These are phyloP conservation scores for Hetaerina titia DNA, from an alignment of 2,888 invertebrate genomes.

Conservation along the genomic window DNA sequence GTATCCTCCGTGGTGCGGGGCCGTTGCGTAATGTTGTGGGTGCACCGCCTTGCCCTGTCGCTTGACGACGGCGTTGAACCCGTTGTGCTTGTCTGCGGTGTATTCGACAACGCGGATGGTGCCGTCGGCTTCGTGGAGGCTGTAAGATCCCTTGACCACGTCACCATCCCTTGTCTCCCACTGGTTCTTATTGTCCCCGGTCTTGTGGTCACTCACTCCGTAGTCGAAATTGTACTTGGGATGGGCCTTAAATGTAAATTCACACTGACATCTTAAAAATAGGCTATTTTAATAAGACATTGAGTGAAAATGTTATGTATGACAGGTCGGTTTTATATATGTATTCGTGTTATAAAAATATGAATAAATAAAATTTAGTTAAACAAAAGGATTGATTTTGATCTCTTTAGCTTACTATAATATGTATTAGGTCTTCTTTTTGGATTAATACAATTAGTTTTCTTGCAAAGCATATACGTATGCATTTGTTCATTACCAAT, in stretches of 20 bases:
- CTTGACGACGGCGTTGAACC: constrained; percentile 69
- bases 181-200: constrained; percentile 56
- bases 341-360: too few species aligned
- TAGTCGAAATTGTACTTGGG: constrained; percentile 55
- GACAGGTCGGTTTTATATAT: too few species aligned
- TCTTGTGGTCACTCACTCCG: constrained; percentile 40
- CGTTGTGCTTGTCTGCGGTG: constrained; percentile 70
- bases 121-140: constrained; percentile 71
- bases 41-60: constrained; percentile 38
- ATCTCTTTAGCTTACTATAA: too few species aligned
- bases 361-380: not conserved
- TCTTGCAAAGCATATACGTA: too few species aligned
- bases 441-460: too few species aligned
- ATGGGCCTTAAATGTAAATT: not conserved
- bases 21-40: constrained; percentile 24
- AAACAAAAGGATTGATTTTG: not conserved
- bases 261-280: too few species aligned
- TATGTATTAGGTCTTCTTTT: too few species aligned
- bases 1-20: constrained; percentile 6
- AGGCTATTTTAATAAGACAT: too few species aligned
- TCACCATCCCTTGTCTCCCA: constrained; percentile 71
- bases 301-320: too few species aligned
- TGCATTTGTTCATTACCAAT: too few species aligned
- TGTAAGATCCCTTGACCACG: constrained; percentile 71
- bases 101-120: constrained; percentile 71